Evolutionary conservation across 2,888 invertebrate species (phyloP).

Genomic region (Dysmachus trigonus): DNA sequence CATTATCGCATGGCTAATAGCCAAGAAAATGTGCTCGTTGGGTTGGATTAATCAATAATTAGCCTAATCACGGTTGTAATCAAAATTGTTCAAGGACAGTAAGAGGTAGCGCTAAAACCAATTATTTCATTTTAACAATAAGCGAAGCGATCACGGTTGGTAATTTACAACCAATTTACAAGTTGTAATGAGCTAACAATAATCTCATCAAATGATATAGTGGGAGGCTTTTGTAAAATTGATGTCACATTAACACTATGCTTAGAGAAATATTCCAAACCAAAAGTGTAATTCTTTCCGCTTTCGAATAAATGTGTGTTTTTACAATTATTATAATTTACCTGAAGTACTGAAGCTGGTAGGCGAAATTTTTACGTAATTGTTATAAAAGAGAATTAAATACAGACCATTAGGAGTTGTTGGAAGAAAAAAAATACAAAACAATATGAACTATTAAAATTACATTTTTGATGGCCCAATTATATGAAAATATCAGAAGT

Average conservation of each 20-base stretch:
- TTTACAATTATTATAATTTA: neutral
- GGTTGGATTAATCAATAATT: neutral
- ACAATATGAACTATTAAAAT: too few relatives aligned
- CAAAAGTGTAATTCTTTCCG: neutral
- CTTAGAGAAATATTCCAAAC: neutral
- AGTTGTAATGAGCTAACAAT: neutral
- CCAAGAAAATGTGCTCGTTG: neutral
- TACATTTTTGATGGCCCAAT: too few relatives aligned
- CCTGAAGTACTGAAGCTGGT: neutral
- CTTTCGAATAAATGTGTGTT: neutral
- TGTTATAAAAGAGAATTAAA: too few relatives aligned
- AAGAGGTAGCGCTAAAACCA: neutral
- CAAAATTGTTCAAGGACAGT: neutral
- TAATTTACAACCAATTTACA: neutral
- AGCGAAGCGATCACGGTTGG: neutral
- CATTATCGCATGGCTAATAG: neutral
- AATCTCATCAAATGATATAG: neutral
- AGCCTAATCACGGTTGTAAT: neutral
- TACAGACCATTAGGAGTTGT: neutral
- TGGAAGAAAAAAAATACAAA: too few relatives aligned
- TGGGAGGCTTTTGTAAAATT: neutral
- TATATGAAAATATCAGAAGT: too few relatives aligned
- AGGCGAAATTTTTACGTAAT: too few relatives aligned
- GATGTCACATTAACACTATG: neutral
- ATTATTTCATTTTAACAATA: neutral